Conservation (phyloP, 2,113 vertebrate genomes). For the Gymnarchus niloticus region DNA sequence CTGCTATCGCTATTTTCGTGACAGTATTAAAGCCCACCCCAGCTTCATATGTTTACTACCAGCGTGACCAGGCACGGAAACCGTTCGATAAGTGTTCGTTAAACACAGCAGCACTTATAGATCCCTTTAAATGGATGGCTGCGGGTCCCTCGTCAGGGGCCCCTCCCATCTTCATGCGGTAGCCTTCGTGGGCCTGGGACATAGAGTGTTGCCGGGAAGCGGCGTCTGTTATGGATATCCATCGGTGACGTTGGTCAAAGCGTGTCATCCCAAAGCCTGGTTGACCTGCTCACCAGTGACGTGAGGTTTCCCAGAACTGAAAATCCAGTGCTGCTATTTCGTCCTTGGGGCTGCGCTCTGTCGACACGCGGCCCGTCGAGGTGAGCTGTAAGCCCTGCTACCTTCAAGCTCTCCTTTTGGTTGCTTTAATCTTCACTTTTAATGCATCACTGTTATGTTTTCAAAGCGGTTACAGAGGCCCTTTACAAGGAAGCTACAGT, state of each 20-base stretch:
- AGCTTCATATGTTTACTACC: slow-evolving; percentile 36
- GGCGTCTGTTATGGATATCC: neutral
- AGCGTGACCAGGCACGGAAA: slow-evolving; percentile 32
- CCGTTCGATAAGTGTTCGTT: slow-evolving; percentile 33
- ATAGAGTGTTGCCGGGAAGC: neutral
- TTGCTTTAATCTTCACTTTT: neutral
- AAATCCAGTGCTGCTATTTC: no score
- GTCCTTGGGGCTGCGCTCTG: neutral
- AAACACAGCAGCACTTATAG: slow-evolving; percentile 33
- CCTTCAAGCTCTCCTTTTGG: neutral
- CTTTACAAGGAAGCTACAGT: neutral
- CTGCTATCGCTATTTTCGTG: slow-evolving; percentile 42
- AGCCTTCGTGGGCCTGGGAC: slow-evolving; percentile 4
- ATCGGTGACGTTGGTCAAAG: neutral
- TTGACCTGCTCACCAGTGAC: no score
- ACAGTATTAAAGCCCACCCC: slow-evolving; percentile 31
- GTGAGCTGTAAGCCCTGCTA: neutral
- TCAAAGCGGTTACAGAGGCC: neutral
- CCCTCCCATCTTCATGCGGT: neutral
- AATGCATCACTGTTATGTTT: neutral
- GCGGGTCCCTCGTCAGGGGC: slow-evolving; percentile 32
- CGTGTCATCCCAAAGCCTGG: neutral
- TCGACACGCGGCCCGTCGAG: neutral
- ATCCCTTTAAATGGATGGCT: slow-evolving; percentile 59
- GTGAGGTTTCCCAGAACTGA: no score